Percentiles rank a stretch among this genome's conserved stretches.
Conservation (phyloP, 2,113 vertebrate genomes). For the Miniopterus natalensis region DNA sequence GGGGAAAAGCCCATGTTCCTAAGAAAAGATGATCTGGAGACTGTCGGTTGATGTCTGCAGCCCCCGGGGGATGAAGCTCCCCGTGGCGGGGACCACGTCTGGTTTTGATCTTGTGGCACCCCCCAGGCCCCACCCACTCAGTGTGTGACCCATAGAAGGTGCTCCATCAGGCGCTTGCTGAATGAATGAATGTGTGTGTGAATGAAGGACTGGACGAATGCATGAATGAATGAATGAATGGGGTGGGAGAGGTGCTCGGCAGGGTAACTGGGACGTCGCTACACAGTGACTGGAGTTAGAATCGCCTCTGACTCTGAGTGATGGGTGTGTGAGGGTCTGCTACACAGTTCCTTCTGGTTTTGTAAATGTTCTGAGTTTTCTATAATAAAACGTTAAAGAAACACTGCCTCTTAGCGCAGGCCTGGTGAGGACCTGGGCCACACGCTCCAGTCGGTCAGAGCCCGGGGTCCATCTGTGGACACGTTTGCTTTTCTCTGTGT, state of each 20-base stretch:
- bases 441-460: rapidly evolving
- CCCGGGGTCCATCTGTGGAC: neutral
- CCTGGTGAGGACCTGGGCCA: neutral
- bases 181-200: neutral
- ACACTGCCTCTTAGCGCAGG: neutral
- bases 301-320: neutral
- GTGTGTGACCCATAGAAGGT: neutral
- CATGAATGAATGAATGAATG: neutral
- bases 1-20: neutral
- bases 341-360: rapidly evolving
- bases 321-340: rapidly evolving
- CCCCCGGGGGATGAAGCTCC: rapidly evolving
- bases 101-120: neutral
- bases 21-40: neutral
- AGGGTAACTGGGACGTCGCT: neutral
- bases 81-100: neutral
- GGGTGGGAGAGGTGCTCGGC: neutral
- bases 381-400: neutral
- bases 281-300: neutral
- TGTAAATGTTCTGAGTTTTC: neutral
- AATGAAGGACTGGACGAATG: neutral
- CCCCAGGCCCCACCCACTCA: neutral
- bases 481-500: rapidly evolving
- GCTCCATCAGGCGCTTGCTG: neutral
- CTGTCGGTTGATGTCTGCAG: rapidly evolving